Conservation (phyloP, 2,113 vertebrate species). For the Trogon melanurus region DNA sequence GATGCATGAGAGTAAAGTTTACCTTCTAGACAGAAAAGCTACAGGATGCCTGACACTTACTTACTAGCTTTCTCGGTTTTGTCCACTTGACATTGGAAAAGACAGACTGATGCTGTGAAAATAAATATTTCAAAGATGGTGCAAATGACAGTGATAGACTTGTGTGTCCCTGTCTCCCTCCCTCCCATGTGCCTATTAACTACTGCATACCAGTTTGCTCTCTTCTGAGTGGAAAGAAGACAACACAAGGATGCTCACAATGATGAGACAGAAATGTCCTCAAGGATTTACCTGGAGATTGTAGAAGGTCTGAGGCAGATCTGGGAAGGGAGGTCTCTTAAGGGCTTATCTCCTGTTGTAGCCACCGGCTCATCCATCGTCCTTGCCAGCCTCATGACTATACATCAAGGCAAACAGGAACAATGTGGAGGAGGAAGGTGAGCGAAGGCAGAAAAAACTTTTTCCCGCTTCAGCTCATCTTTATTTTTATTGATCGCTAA, state of each 20-base stretch:
- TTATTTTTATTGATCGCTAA: conserved; percentile 48
- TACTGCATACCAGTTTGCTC: neutral
- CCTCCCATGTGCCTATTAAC: rapidly evolving
- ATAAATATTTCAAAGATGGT: neutral
- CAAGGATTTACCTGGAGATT: neutral
- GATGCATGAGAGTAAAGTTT: neutral
- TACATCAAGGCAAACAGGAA: neutral
- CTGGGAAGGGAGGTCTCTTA: neutral
- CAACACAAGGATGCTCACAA: neutral
- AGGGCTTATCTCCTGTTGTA: neutral
- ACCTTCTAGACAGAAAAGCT: neutral
- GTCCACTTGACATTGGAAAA: neutral
- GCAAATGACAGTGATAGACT: neutral
- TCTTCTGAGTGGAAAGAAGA: neutral
- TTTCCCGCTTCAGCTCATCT: neutral
- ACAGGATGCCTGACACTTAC: neutral
- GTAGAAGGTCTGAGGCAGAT: neutral
- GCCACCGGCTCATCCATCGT: neutral
- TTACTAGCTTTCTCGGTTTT: neutral
- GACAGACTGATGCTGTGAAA: neutral
- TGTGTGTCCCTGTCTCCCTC: neutral
- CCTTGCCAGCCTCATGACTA: neutral
- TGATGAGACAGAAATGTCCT: neutral
- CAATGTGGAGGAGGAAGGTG: neutral
- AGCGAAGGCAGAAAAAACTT: conserved; percentile 9